Percentiles rank a stretch among this genome's conserved stretches.
Conservation (phyloP, 1,140 invertebrate genomes). For the Pissodes strobi region DNA sequence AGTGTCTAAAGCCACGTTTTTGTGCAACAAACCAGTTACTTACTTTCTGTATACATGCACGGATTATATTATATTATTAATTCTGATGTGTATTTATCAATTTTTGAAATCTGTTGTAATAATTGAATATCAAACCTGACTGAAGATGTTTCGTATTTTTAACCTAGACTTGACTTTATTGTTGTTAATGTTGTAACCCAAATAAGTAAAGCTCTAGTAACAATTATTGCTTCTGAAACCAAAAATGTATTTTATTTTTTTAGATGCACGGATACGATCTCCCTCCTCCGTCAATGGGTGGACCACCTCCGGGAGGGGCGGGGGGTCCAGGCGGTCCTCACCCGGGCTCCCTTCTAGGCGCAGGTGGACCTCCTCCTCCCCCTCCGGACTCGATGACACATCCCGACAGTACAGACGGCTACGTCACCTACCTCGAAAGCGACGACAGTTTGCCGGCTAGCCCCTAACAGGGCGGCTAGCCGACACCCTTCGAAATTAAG, state of each 20-base stretch:
- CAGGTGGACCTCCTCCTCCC: conserved; percentile 57
- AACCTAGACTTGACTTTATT: too few relatives aligned
- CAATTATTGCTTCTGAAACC: neutral
- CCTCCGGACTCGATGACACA: conserved; percentile 71
- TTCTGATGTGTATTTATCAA: too few relatives aligned
- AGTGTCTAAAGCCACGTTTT: too few relatives aligned
- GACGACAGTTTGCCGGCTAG: conserved; percentile 76
- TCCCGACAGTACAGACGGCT: conserved; percentile 83
- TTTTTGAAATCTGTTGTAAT: too few relatives aligned
- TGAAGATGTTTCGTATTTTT: too few relatives aligned
- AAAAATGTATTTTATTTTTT: conserved; percentile 31
- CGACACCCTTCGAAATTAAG: conserved; percentile 5
- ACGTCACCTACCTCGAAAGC: conserved; percentile 87
- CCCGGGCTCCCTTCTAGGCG: conserved; percentile 48
- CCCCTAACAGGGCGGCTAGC: conserved; percentile 59
- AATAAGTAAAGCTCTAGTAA: too few relatives aligned
- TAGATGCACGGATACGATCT: conserved; percentile 91
- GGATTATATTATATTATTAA: too few relatives aligned
- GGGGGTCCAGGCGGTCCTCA: conserved; percentile 54
- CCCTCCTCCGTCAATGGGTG: conserved; percentile 60
- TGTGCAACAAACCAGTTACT: too few relatives aligned
- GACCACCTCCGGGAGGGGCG: conserved; percentile 48
- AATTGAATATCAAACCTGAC: too few relatives aligned
- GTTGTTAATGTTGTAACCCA: too few relatives aligned
- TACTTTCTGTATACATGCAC: too few relatives aligned